These are phyloP conservation scores for Pseudomyrmex cubaensis DNA, from an alignment of 1,140 invertebrate genomes.

Conservation along the genomic window DNA sequence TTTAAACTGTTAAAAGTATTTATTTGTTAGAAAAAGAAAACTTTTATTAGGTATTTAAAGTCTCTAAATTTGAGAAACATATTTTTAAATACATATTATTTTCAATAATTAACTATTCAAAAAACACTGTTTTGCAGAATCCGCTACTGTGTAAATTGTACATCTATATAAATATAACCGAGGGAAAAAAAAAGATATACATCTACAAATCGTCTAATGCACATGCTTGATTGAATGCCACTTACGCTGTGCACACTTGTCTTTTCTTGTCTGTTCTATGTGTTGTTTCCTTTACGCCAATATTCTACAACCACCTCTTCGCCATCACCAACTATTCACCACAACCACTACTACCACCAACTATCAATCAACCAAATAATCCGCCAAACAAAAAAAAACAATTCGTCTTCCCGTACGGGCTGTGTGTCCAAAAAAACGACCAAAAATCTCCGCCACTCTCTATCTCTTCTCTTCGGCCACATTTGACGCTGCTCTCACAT, in stretches of 20 bases:
- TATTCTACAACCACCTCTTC: conserved; percentile 78
- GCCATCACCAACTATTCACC: conserved; percentile 77
- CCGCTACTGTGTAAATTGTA: conserved; percentile 7
- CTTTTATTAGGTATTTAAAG: background rate
- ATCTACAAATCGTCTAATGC: conserved; percentile 60
- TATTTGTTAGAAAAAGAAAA: background rate
- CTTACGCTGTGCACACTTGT: conserved; percentile 84
- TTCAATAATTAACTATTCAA: background rate
- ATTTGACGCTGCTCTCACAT: conserved; percentile 84
- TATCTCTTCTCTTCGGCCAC: conserved; percentile 77
- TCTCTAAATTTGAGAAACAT: too few relatives aligned
- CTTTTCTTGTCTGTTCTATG: conserved; percentile 85
- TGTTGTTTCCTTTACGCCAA: conserved; percentile 84
- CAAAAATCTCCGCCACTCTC: conserved; percentile 54
- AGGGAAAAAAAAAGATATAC: conserved; percentile 12
- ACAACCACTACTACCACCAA: conserved; percentile 74
- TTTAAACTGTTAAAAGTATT: background rate
- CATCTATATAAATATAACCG: background rate
- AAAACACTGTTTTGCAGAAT: background rate
- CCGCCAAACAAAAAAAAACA: conserved; percentile 64
- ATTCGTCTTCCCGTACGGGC: conserved; percentile 62
- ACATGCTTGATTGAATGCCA: conserved; percentile 84
- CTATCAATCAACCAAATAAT: conserved; percentile 74
- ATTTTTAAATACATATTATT: background rate
- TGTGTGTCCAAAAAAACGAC: conserved; percentile 51